Evolutionary conservation across 2,113 vertebrate genomes (phyloP).

Genomic region (Acrocephalus arundinaceus): DNA sequence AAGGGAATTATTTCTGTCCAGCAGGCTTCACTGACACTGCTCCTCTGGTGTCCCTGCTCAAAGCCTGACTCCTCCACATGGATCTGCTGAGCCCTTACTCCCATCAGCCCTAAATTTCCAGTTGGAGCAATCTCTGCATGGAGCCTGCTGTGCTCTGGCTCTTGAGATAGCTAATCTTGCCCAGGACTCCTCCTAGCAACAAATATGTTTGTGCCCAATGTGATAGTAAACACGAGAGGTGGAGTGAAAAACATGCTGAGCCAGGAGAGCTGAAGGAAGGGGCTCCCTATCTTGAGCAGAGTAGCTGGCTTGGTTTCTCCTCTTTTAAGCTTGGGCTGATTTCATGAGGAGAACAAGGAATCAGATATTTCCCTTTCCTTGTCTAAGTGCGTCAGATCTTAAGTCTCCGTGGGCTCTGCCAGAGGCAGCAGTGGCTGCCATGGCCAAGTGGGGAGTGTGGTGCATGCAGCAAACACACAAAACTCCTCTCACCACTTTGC

Average conservation of each 20-base stretch:
- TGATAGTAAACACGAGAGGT: conserved; percentile 34
- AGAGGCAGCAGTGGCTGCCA: neutral
- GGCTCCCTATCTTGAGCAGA: neutral
- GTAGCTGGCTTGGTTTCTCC: neutral
- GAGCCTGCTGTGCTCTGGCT: neutral
- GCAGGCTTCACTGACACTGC: neutral
- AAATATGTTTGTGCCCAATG: conserved; percentile 33
- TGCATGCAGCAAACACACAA: neutral
- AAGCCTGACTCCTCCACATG: neutral
- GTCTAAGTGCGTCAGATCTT: neutral
- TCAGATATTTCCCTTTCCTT: neutral
- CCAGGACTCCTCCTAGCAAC: conserved; percentile 49
- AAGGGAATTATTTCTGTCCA: neutral
- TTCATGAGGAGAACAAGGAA: neutral
- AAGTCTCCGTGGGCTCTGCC: neutral
- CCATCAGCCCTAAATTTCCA: neutral
- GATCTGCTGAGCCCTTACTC: neutral
- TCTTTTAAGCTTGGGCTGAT: neutral
- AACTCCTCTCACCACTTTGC: neutral
- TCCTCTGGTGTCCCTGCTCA: neutral
- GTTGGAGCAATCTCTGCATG: neutral
- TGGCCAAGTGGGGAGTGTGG: neutral
- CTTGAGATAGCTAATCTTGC: neutral
- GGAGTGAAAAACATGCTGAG: neutral
- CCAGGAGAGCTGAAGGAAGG: neutral